Percentiles rank a stretch among this genome's conserved stretches.
Evolutionary conservation across 2,888 invertebrate species (phyloP).

Genomic region (Philereme transversata): DNA sequence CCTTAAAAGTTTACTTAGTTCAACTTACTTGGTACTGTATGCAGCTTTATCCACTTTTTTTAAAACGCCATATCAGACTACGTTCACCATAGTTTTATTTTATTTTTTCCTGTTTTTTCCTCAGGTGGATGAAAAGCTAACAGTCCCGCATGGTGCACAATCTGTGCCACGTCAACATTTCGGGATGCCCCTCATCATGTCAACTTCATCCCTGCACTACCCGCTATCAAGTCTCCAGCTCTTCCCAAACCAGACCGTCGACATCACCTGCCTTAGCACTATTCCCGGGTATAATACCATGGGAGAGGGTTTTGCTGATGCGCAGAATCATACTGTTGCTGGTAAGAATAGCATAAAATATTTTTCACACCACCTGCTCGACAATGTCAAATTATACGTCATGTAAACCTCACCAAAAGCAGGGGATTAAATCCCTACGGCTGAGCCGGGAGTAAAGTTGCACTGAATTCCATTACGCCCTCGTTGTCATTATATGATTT

Average conservation of each 20-base stretch:
- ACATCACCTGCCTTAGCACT: constrained; percentile 90
- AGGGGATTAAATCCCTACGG: too few relatives aligned
- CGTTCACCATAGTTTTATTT: too few relatives aligned
- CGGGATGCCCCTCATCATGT: constrained; percentile 68
- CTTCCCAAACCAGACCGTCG: constrained; percentile 87
- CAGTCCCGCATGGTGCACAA: constrained; percentile 70
- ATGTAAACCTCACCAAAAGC: too few relatives aligned
- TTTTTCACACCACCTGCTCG: too few relatives aligned
- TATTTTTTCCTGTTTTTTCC: background rate
- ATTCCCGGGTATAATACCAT: constrained; percentile 89
- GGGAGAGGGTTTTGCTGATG: constrained; percentile 89
- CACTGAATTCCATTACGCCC: too few relatives aligned
- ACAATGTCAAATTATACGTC: too few relatives aligned
- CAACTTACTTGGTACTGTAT: too few relatives aligned
- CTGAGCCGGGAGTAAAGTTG: too few relatives aligned
- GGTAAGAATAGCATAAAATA: constrained; percentile 77
- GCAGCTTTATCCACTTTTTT: too few relatives aligned
- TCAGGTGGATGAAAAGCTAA: constrained; percentile 75
- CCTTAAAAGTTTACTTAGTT: too few relatives aligned
- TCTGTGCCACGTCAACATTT: constrained; percentile 70
- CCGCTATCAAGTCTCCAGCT: constrained; percentile 88
- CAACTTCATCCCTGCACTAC: constrained; percentile 84
- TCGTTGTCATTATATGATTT: too few relatives aligned
- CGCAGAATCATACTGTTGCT: constrained; percentile 87
- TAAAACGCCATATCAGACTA: too few relatives aligned